A percentile compares a stretch with the other conserved stretches of the same genome.
These are phyloP conservation scores for Lophotriccus pileatus DNA, from an alignment of 2,797 vertebrate genomes.

Conservation along the genomic window DNA sequence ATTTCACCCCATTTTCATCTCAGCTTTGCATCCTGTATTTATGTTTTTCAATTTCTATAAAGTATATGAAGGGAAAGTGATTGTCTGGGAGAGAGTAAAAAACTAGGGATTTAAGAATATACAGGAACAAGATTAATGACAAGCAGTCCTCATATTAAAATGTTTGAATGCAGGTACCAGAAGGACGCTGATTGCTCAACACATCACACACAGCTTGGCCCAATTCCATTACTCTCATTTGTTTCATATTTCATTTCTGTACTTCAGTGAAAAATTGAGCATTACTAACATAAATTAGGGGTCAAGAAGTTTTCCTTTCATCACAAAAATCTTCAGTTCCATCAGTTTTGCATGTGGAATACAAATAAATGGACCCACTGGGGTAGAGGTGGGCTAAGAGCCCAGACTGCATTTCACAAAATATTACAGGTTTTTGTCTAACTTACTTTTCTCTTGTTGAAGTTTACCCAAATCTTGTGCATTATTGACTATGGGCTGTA, in stretches of 20 bases:
- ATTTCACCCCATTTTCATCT: not conserved
- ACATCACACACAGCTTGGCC: constrained; percentile 11
- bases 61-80: not conserved
- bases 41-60: not conserved
- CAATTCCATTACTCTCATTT: not conserved
- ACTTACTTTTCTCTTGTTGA: not conserved
- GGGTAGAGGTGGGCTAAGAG: constrained; percentile 22
- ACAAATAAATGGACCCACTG: constrained; percentile 17
- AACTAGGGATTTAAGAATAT: not conserved
- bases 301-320: constrained; percentile 43
- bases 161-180: constrained; percentile 29
- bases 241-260: constrained; percentile 41
- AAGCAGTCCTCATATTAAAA: not conserved
- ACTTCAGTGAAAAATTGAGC: constrained; percentile 18
- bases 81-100: not conserved
- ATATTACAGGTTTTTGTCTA: not conserved
- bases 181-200: constrained; percentile 26
- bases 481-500: not conserved
- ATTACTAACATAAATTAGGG: constrained; percentile 35
- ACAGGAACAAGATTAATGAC: not conserved
- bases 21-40: not conserved
- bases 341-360: constrained; percentile 30
- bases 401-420: constrained; percentile 24
- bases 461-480: not conserved
- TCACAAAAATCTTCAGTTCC: constrained; percentile 35